Percentiles rank a stretch among this genome's conserved stretches.
Conservation (phyloP, 2,888 invertebrate genomes). For the Noctua comes region DNA sequence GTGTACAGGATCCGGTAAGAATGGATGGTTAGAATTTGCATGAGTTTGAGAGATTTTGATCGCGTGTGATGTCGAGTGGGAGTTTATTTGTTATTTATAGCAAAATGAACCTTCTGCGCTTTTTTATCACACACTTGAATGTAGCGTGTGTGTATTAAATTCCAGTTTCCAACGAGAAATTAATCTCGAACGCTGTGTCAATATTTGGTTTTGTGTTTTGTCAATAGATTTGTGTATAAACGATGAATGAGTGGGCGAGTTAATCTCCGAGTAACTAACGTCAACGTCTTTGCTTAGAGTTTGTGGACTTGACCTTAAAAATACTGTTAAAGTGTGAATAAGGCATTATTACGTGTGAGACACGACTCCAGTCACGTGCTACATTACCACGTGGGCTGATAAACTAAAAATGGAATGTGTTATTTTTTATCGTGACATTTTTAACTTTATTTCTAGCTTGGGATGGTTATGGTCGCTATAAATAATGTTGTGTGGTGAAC, state of each 20-base stretch:
- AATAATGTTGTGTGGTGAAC: conserved; percentile 28
- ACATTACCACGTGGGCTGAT: conserved; percentile 56
- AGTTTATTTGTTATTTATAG: not conserved
- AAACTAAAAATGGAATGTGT: conserved; percentile 40
- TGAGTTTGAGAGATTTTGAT: conserved; percentile 1
- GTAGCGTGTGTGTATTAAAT: conserved; percentile 60
- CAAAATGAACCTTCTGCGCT: conserved; percentile 41
- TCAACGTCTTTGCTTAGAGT: conserved; percentile 54
- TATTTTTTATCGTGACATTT: conserved; percentile 48
- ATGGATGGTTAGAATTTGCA: not conserved
- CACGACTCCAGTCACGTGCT: conserved; percentile 46
- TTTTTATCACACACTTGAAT: conserved; percentile 10
- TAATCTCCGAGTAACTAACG: conserved; percentile 64
- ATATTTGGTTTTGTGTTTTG: conserved; percentile 71
- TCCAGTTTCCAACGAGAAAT: conserved; percentile 69
- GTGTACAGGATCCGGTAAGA: not conserved
- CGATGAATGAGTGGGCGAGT: conserved; percentile 59
- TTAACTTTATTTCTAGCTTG: conserved; percentile 35
- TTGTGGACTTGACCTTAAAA: conserved; percentile 63
- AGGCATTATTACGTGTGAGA: conserved; percentile 48
- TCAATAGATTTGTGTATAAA: conserved; percentile 66
- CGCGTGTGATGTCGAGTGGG: not conserved
- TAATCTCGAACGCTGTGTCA: conserved; percentile 70
- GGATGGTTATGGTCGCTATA: conserved; percentile 20
- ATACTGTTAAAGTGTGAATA: conserved; percentile 56